phyloP scores from a whole-genome alignment of 1,140 invertebrate genomes.

The Drosophila ogumai region DNA sequence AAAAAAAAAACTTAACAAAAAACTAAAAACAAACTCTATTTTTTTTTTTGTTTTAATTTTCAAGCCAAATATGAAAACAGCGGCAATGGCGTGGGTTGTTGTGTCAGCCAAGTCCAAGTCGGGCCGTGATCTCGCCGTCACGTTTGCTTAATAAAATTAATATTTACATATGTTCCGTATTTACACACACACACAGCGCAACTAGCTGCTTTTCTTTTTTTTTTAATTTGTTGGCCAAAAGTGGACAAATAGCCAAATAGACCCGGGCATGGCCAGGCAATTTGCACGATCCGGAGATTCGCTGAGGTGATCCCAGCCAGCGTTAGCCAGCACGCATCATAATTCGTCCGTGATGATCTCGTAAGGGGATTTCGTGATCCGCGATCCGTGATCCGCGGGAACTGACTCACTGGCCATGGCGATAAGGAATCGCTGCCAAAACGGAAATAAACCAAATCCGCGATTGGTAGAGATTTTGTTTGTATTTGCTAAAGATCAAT shows the following conservation, averaged over 20 bases:
- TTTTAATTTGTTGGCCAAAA: constrained; percentile 47
- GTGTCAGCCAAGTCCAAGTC: constrained; percentile 60
- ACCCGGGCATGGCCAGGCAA: constrained; percentile 67
- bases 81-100: constrained; percentile 43
- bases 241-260: constrained; percentile 72
- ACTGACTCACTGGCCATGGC: constrained; percentile 28
- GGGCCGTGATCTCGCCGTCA: constrained; percentile 63
- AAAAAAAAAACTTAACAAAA: background rate
- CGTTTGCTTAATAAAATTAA: constrained; percentile 83
- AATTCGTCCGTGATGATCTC: constrained; percentile 46
- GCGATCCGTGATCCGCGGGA: constrained; percentile 14
- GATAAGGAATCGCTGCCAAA: constrained; percentile 36
- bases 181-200: constrained; percentile 47
- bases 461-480: background rate
- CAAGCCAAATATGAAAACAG: constrained; percentile 47
- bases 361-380: constrained; percentile 39
- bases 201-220: constrained; percentile 1
- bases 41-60: constrained; percentile 66
- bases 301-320: constrained; percentile 17
- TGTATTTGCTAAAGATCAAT: background rate
- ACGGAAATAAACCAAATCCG: constrained; percentile 12
- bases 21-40: constrained; percentile 43
- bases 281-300: constrained; percentile 69
- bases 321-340: constrained; percentile 32
- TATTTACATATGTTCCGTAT: constrained; percentile 83